Evolutionary conservation across 2,888 invertebrate genomes (phyloP).

Genomic region (Napeogenes inachia): DNA sequence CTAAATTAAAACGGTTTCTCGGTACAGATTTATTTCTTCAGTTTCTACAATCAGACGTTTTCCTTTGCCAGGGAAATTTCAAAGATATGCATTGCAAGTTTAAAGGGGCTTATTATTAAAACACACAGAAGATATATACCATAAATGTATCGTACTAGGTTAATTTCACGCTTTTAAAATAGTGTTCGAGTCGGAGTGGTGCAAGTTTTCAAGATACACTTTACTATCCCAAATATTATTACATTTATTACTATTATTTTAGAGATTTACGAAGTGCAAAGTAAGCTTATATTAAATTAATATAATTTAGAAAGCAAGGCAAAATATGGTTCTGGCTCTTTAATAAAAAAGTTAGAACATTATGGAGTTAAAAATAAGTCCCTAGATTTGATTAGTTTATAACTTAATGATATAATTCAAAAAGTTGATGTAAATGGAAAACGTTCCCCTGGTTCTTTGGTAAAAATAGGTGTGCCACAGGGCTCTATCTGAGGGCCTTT

Average conservation of each 20-base stretch:
- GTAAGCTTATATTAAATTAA: no score
- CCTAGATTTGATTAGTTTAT: no score
- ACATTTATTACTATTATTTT: conserved; percentile 43
- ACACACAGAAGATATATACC: conserved; percentile 36
- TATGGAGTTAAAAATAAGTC: no score
- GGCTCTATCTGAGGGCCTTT: no score
- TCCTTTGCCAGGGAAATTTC: conserved; percentile 41
- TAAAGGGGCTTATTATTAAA: conserved; percentile 47
- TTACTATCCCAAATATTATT: conserved; percentile 33
- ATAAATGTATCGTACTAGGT: conserved; percentile 30
- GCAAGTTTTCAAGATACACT: conserved; percentile 45
- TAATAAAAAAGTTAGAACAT: no score
- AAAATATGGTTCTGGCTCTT: no score
- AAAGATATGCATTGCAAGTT: conserved; percentile 41
- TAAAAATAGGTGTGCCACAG: no score
- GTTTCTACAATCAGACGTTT: conserved; percentile 48
- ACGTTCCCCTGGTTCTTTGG: no score
- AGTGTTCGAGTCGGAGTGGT: conserved; percentile 11
- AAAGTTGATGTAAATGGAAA: no score
- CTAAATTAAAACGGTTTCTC: conserved; percentile 41
- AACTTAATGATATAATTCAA: no score
- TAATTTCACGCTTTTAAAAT: conserved; percentile 32
- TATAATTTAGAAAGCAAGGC: no score
- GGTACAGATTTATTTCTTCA: conserved; percentile 33
- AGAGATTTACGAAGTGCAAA: conserved; percentile 33